Base-by-base conservation (phyloP, 2,888 invertebrate genomes). In the Ophion obscuratus region DNA sequence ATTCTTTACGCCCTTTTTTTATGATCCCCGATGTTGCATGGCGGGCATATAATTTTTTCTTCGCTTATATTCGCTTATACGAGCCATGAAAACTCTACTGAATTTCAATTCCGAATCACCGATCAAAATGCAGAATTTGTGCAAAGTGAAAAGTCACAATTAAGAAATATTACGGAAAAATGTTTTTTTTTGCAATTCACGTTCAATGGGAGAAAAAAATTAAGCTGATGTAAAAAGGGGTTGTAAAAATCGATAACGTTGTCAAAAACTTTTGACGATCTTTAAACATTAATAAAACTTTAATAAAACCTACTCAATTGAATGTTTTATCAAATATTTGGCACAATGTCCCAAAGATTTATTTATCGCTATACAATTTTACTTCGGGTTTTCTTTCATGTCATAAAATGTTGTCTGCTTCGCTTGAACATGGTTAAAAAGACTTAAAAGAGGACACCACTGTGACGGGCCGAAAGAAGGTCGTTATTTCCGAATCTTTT, bases 1-100 rank as follows among this genome's bases (percentile, higher is more conserved):
- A 91, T 90, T 90, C 88, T 91, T 91, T 91, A 90, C 88, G 88
- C 85, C 87, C 17, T 89, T 90, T 91, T 80, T 88, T 91, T 91
- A 91, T 87, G 68, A 87, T 84, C 83, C 76, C 81, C 82, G 66
- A 71, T 47, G 79, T 17, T 74, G 71, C 85, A 85, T 77, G 77
- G 82, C 59, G 73, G 36, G 36, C 73, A 61, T 57, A 76, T 57
- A 66, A 59, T 75, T 78, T 81, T 76, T 77, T 67, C 47, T 61
- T 57, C 81, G 76, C 86, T 87, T 66, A 78, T 40, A 61, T 53
- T 40, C 67, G 68, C 66, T 78, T 81, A 80, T 68, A 73, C 74
- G 70, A 74, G 85, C 68, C 84, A 88, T 59, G 83, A 88, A 89
- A 90, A 81, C 85, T 81, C 78, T 77, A 66, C 71, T 66, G 59